Conservation (phyloP, 2,113 vertebrate species). For the Charina bottae region DNA sequence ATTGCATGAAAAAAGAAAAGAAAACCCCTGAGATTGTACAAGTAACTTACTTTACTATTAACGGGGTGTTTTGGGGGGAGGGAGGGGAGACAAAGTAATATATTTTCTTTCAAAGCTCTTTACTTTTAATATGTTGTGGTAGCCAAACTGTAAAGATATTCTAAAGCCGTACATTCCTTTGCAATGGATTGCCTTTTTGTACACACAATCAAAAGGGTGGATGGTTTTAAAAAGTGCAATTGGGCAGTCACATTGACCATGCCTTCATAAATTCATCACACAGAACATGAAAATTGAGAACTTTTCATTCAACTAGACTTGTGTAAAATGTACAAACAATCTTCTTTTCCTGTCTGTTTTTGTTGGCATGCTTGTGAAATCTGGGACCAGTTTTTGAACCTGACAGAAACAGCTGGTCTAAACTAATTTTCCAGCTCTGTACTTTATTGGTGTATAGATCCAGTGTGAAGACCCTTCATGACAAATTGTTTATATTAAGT, state of each 20-base stretch:
- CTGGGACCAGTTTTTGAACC: constrained; percentile 73
- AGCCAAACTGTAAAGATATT: constrained; percentile 82
- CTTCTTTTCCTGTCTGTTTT: constrained; percentile 74
- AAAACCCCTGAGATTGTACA: constrained; percentile 80
- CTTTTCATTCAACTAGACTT: constrained; percentile 73
- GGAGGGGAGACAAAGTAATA: constrained; percentile 70
- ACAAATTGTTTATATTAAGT: constrained; percentile 81
- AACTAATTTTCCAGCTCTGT: constrained; percentile 75
- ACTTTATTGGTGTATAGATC: constrained; percentile 80
- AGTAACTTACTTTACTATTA: constrained; percentile 61
- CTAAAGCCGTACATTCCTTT: constrained; percentile 77
- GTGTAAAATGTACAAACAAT: constrained; percentile 72
- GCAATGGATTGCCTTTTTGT: constrained; percentile 78
- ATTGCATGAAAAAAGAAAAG: constrained; percentile 86
- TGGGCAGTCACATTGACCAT: constrained; percentile 88
- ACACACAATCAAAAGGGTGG: constrained; percentile 68
- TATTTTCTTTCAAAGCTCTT: constrained; percentile 88
- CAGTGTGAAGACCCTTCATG: constrained; percentile 78
- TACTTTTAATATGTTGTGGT: constrained; percentile 88
- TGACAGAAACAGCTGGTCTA: constrained; percentile 76
- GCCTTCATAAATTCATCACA: constrained; percentile 77
- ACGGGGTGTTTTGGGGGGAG: constrained; percentile 31
- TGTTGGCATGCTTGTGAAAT: constrained; percentile 87
- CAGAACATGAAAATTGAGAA: constrained; percentile 72
- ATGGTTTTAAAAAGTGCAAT: constrained; percentile 76